Percentiles rank a stretch among this genome's conserved stretches.
These are phyloP conservation scores for Bufotes viridis DNA, from an alignment of 2,797 vertebrate genomes.

Conservation along the genomic window DNA sequence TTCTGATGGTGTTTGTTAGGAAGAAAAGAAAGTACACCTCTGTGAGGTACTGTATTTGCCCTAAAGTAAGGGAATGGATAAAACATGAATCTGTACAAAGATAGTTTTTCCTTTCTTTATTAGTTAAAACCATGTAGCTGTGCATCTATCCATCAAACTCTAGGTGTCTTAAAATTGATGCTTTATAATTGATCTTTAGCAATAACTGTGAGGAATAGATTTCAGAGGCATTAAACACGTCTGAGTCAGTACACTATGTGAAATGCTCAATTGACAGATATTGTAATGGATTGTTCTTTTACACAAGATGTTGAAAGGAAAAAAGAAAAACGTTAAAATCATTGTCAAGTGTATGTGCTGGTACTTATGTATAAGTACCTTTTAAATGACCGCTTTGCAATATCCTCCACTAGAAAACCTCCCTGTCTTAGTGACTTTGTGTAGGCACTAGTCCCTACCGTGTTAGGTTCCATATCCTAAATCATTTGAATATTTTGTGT, in stretches of 20 bases:
- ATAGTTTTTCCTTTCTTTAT: neutral
- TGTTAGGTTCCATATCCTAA: no score
- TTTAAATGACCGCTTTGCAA: neutral
- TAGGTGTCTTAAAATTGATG: constrained; percentile 21
- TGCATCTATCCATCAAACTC: neutral
- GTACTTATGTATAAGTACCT: neutral
- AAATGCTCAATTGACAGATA: constrained; percentile 13
- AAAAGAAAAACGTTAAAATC: neutral
- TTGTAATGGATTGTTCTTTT: constrained; percentile 34
- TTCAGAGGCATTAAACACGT: neutral
- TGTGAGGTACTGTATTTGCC: neutral
- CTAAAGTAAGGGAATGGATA: neutral
- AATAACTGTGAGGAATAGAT: constrained; percentile 24
- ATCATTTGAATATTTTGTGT: no score
- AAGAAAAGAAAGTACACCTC: neutral
- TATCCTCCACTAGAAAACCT: neutral
- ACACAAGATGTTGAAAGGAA: neutral
- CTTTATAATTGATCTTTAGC: constrained; percentile 15
- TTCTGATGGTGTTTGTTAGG: neutral
- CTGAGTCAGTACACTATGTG: neutral
- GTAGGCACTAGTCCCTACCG: no score
- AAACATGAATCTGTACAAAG: neutral
- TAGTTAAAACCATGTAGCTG: neutral
- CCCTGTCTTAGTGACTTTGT: neutral
- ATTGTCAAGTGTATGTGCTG: neutral